Evolutionary conservation across 2,797 vertebrate genomes (phyloP).

Genomic region (Lophius americanus): DNA sequence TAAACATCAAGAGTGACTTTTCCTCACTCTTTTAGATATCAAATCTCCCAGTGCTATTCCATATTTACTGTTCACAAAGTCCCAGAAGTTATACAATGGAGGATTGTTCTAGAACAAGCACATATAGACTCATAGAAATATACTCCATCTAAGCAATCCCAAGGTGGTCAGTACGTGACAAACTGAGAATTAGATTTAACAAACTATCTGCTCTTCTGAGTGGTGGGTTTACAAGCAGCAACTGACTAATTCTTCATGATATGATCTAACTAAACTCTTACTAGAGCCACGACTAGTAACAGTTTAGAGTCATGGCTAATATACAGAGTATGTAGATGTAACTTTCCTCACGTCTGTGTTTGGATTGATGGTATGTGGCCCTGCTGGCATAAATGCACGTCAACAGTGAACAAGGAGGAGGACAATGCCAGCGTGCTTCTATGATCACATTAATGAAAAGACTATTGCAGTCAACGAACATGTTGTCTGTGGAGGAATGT

Average conservation of each 20-base stretch:
- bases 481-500: too few relatives aligned
- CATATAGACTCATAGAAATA: too few relatives aligned
- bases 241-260: neutral
- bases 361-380: neutral
- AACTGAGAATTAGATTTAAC: too few relatives aligned
- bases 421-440: neutral
- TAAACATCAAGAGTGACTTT: neutral
- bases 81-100: too few relatives aligned
- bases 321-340: neutral
- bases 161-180: too few relatives aligned
- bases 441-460: too few relatives aligned
- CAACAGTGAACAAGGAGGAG: too few relatives aligned
- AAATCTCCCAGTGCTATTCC: slow-evolving; percentile 9
- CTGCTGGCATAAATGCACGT: too few relatives aligned
- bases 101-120: too few relatives aligned
- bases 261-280: slow-evolving; percentile 2
- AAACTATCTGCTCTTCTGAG: neutral
- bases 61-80: slow-evolving; percentile 30
- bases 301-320: slow-evolving; percentile 1
- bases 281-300: neutral
- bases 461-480: too few relatives aligned
- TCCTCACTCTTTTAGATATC: neutral
- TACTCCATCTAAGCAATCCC: too few relatives aligned
- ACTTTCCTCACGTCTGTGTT: neutral
- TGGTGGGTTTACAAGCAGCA: neutral